Base-by-base conservation (phyloP, 2,888 invertebrate species). In the Leptogaster cylindrica region DNA sequence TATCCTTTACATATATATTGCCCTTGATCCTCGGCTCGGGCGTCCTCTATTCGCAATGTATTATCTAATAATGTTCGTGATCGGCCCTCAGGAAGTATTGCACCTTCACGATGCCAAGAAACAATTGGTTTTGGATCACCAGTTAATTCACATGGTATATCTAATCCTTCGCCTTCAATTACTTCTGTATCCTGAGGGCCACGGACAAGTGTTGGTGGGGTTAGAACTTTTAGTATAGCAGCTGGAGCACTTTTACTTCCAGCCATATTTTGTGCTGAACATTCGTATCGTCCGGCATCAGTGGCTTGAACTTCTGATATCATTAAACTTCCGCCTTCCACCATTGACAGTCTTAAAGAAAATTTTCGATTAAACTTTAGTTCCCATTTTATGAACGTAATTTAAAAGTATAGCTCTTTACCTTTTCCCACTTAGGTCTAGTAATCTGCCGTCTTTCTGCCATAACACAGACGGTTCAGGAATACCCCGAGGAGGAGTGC, bases 231-330 rank as follows among this genome's bases (percentile, higher is more conserved):
- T 18, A 75, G 41, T 33, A 70, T 64, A 6, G 74, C 75, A 8
- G 74, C 67, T 2, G 73, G 73, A 28, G 75, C 68, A 46, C 73
- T 73, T 70, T 73, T 74, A 65, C 71, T 72, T 1, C 75, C 75
- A 18, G 75, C 75, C 73, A 75, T 75, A 71, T 73, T 75, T 68
- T 75, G 75, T 31, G 75, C 75, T 5, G 75, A 74, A 61, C 75
- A 75, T 66, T 74, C 74, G 66, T 75, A 75, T 52, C 71, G 71
- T 4, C 75, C 75, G 18, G 74, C 74, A 61, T 75, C 75, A 5
- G 70, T 70, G 2, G 73, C 71, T 66, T 74, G 73, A 4, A 74
- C 73, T 65, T 75, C 75, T 0, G 75, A 75, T 69, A 75, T 75
- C 71, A 75, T 70, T 14, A 75, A 65, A 25, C 75, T 74, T 14